Conservation (phyloP, 2,888 invertebrate species). For the Hesperia comma region DNA sequence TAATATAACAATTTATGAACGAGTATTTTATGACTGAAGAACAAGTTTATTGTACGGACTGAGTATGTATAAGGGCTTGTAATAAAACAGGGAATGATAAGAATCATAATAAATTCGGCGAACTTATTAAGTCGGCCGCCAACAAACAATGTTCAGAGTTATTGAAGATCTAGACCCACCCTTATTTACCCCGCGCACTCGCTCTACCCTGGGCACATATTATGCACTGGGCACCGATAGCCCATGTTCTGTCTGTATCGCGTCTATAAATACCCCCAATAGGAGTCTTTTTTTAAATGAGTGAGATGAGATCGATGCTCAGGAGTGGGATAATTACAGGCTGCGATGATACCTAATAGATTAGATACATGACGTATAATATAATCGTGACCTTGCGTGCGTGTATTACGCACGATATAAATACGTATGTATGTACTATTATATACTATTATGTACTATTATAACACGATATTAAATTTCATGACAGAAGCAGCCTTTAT, state of each 20-base stretch:
- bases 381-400: too few relatives aligned
- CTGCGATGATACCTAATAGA: too few relatives aligned
- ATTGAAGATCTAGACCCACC: constrained; percentile 77
- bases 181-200: constrained; percentile 51
- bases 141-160: constrained; percentile 81
- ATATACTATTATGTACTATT: background rate
- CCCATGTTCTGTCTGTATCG: constrained; percentile 47
- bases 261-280: too few relatives aligned
- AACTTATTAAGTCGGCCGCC: constrained; percentile 82
- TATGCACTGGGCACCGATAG: constrained; percentile 74
- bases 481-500: constrained; percentile 2
- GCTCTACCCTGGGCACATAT: constrained; percentile 43
- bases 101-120: constrained; percentile 82
- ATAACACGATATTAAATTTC: background rate
- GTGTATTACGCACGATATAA: too few relatives aligned
- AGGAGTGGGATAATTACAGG: too few relatives aligned
- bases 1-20: too few relatives aligned
- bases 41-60: constrained; percentile 33
- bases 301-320: too few relatives aligned
- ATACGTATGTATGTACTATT: background rate
- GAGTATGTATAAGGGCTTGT: constrained; percentile 65
- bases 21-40: too few relatives aligned
- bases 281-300: too few relatives aligned
- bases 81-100: constrained; percentile 76
- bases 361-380: too few relatives aligned